Evolutionary conservation across 2,888 invertebrate species (phyloP).

Genomic region (Eupithecia dodoneata): DNA sequence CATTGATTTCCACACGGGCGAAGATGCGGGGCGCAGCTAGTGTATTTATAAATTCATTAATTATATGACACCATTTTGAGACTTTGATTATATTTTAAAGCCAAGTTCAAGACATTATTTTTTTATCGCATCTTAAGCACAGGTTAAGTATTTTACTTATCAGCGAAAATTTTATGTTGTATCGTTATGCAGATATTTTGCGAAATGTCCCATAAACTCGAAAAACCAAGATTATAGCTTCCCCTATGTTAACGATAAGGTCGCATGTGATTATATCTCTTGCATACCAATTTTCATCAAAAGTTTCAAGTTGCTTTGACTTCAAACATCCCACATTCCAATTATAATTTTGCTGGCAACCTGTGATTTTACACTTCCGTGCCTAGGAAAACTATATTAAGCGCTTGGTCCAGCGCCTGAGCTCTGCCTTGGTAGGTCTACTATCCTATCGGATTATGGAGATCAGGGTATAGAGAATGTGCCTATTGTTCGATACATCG

Average conservation of each 20-base stretch:
- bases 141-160: neutral
- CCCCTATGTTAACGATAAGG: conserved; percentile 6
- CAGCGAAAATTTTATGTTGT: neutral
- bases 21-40: too few species aligned
- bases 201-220: conserved; percentile 4
- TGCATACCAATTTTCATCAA: neutral
- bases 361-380: too few species aligned
- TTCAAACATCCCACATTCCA: neutral
- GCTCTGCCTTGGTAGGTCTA: too few species aligned
- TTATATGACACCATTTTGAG: too few species aligned
- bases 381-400: too few species aligned
- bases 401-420: too few species aligned
- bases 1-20: too few species aligned
- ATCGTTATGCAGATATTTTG: conserved; percentile 9
- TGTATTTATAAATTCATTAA: too few species aligned
- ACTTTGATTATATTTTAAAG: neutral
- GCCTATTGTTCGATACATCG: too few species aligned
- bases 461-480: too few species aligned
- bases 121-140: neutral
- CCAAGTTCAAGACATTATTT: neutral
- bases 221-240: conserved; percentile 15
- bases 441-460: too few species aligned
- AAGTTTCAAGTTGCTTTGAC: neutral
- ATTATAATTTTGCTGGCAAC: too few species aligned
- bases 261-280: neutral